phyloP scores from a whole-genome alignment of 2,888 invertebrate genomes.

The Lissonota sp. region DNA sequence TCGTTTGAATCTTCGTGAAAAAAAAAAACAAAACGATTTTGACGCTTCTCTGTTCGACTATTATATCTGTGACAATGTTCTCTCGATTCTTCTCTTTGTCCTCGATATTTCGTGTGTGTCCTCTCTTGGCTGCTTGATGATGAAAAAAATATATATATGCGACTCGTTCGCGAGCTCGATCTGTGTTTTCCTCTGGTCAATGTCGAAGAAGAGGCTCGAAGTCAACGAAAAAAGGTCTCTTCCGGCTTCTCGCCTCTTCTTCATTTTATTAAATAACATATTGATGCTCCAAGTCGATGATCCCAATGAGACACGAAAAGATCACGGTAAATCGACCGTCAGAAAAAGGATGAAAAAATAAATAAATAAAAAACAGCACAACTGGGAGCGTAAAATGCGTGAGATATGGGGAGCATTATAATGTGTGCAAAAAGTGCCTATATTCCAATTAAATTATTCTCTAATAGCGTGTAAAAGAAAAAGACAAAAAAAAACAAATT shows the following conservation, averaged over 20 bases:
- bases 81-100: constrained; percentile 65
- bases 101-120: constrained; percentile 62
- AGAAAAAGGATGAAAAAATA: constrained; percentile 35
- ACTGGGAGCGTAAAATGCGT: constrained; percentile 38
- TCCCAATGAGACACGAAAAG: constrained; percentile 32
- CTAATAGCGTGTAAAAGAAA: constrained; percentile 57
- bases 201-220: constrained; percentile 45
- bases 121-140: constrained; percentile 60
- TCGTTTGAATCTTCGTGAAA: constrained; percentile 28
- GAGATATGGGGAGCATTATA: constrained; percentile 56
- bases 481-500: constrained; percentile 52
- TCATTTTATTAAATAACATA: constrained; percentile 35
- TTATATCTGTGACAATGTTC: constrained; percentile 52
- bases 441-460: constrained; percentile 70
- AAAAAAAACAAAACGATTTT: constrained; percentile 21
- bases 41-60: constrained; percentile 45
- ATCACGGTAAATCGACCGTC: constrained; percentile 39
- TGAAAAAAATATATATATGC: too few relatives aligned
- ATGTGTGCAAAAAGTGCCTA: constrained; percentile 76
- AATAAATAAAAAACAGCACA: constrained; percentile 23
- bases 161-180: constrained; percentile 50
- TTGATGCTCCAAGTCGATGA: constrained; percentile 47
- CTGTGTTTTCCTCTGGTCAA: constrained; percentile 56
- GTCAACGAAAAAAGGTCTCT: constrained; percentile 14
- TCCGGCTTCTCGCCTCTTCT: constrained; percentile 27